Evolutionary conservation across 2,113 vertebrate species (phyloP).

Genomic region (Lamprologus ornatipinnis): DNA sequence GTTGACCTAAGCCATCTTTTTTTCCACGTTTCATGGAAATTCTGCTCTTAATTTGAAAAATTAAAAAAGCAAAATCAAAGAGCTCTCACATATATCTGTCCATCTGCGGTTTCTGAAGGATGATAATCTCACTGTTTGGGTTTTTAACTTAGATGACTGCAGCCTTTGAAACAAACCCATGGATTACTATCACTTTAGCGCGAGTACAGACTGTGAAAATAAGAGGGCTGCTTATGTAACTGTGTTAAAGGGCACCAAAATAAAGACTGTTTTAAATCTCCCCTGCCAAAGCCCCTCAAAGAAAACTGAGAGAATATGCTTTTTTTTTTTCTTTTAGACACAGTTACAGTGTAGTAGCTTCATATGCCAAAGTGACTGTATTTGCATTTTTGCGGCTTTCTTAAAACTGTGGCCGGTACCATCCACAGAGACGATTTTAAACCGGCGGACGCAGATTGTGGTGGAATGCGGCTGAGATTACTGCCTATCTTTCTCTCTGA

Average conservation of each 20-base stretch:
- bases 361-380: background rate
- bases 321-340: background rate
- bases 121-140: conserved; percentile 23
- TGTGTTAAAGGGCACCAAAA: background rate
- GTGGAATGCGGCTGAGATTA: conserved; percentile 35
- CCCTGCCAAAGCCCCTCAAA: background rate
- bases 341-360: background rate
- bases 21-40: conserved; percentile 20
- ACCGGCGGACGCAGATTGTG: background rate
- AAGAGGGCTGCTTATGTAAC: background rate
- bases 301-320: background rate
- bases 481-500: conserved; percentile 31
- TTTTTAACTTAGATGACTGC: background rate
- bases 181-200: background rate
- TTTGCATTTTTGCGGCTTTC: background rate
- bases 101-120: conserved; percentile 6
- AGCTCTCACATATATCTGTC: conserved; percentile 1
- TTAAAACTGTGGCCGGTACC: background rate
- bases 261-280: background rate
- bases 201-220: background rate
- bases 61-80: background rate
- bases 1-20: background rate
- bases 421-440: conserved; percentile 15
- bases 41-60: conserved; percentile 19
- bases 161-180: background rate